Evolutionary conservation across 2,797 vertebrate genomes (phyloP).

Genomic region (Cuculus canorus): DNA sequence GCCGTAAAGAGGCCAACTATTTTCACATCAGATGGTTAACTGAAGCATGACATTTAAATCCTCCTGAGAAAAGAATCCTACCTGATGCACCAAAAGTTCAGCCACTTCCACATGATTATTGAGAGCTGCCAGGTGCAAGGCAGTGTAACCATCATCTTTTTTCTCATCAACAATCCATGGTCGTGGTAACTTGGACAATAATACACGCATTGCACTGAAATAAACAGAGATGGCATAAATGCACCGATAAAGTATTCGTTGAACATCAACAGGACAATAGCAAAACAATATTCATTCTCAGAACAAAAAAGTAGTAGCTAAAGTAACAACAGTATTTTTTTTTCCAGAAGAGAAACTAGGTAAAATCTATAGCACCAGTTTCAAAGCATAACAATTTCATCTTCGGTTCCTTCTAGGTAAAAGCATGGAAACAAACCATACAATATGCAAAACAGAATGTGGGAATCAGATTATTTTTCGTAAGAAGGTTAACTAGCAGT

Average conservation of each 20-base stretch:
- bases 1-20: background rate
- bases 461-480: background rate
- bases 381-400: background rate
- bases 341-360: background rate
- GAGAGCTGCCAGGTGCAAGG: conserved; percentile 96
- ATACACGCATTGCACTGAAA: conserved; percentile 94
- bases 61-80: conserved; percentile 64
- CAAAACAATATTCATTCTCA: background rate
- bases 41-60: conserved; percentile 16
- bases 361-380: background rate
- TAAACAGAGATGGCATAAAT: background rate
- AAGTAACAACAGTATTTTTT: background rate
- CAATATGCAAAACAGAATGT: background rate
- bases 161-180: conserved; percentile 99
- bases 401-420: background rate
- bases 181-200: conserved; percentile 94
- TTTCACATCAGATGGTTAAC: background rate
- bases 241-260: background rate
- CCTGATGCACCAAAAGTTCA: conserved; percentile 98
- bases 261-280: background rate
- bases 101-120: conserved; percentile 99
- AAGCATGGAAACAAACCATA: background rate
- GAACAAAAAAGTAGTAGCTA: background rate
- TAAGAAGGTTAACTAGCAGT: background rate
- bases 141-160: conserved; percentile 98